Conservation (phyloP, 1,140 invertebrate genomes). For the Thaumatotibia leucotreta region DNA sequence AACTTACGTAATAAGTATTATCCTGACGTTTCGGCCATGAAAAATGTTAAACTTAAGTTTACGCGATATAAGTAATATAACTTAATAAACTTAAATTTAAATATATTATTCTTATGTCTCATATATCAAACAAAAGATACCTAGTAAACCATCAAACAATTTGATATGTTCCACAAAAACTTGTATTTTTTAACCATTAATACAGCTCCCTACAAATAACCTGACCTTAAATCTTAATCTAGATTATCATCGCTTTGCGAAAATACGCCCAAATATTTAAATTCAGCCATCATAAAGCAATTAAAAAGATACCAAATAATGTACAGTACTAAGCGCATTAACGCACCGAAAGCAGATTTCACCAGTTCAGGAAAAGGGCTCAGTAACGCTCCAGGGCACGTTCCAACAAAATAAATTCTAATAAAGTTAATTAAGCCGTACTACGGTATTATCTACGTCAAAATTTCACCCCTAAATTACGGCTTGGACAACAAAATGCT, state of each 20-base stretch:
- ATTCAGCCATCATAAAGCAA: neutral
- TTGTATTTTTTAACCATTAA: too few species aligned
- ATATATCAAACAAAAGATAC: too few species aligned
- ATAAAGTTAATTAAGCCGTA: constrained; percentile 9
- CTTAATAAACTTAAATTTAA: too few species aligned
- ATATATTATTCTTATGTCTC: too few species aligned
- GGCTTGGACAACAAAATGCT: neutral
- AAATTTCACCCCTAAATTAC: constrained; percentile 9
- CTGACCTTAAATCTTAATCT: too few species aligned
- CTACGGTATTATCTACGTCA: constrained; percentile 3
- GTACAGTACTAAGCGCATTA: constrained; percentile 2
- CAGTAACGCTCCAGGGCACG: neutral
- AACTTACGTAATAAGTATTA: too few species aligned
- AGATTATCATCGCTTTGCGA: neutral
- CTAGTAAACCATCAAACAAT: too few species aligned
- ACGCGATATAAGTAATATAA: too few species aligned
- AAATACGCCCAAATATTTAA: neutral
- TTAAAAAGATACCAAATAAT: constrained; percentile 9
- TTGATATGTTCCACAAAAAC: too few species aligned
- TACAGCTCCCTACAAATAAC: too few species aligned
- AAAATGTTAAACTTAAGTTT: too few species aligned
- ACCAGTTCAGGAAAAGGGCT: neutral
- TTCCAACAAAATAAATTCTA: constrained; percentile 12
- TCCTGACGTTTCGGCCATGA: too few species aligned
- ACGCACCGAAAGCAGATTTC: constrained; percentile 6